These are phyloP conservation scores for Troilus luridus DNA, from an alignment of 2,888 invertebrate genomes.

Conservation along the genomic window DNA sequence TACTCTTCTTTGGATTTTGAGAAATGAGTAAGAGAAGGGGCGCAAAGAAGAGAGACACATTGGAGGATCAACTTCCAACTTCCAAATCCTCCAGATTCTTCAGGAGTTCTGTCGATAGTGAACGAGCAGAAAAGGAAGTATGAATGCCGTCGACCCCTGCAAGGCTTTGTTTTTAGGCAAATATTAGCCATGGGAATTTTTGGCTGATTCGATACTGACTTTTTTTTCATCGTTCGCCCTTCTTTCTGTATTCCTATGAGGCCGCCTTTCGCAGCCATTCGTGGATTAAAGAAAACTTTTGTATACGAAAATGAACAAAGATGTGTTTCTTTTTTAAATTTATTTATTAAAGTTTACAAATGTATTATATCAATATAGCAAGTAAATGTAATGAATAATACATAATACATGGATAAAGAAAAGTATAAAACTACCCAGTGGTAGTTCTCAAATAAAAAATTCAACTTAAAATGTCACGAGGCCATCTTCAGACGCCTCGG, in stretches of 20 bases:
- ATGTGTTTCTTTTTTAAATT: no score
- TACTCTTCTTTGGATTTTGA: no score
- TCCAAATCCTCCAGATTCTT: not conserved
- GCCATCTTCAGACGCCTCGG: no score
- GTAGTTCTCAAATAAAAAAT: no score
- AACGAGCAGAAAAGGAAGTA: not conserved
- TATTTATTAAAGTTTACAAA: no score
- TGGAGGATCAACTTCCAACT: not conserved
- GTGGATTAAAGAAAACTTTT: not conserved
- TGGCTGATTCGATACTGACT: not conserved
- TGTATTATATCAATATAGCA: no score
- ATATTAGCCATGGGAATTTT: constrained; percentile 49
- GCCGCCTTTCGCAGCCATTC: constrained; percentile 6
- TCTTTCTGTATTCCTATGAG: not conserved
- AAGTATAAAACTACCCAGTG: no score
- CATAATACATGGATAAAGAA: no score
- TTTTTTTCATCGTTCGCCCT: not conserved
- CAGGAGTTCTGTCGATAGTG: not conserved
- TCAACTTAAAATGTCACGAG: no score
- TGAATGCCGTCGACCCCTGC: not conserved
- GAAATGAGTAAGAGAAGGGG: no score
- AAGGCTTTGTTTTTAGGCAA: constrained; percentile 21
- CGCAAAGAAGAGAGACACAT: no score
- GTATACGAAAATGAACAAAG: not conserved
- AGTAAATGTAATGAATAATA: no score